A percentile compares a stretch with the other conserved stretches of the same genome.
phyloP scores from a whole-genome alignment of 2,113 vertebrate species.

The Natator depressus region DNA sequence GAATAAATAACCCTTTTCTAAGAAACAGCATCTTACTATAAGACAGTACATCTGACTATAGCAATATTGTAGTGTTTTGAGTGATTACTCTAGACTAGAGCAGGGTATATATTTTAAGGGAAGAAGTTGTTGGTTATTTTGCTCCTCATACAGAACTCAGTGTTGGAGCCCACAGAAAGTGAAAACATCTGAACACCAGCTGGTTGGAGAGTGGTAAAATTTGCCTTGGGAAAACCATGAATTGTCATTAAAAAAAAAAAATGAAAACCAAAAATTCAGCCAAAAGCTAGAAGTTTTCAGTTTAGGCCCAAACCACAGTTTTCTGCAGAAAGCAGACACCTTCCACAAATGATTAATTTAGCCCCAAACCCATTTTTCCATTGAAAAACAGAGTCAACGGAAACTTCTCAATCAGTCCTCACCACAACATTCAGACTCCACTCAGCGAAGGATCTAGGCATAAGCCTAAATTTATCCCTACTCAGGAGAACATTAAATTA shows the following conservation, averaged over 20 bases:
- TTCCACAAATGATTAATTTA: not conserved
- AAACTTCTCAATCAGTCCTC: not conserved
- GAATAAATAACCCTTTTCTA: not conserved
- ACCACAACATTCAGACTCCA: no score
- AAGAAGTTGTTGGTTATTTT: not conserved
- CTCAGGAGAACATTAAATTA: not conserved
- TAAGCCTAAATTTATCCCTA: not conserved
- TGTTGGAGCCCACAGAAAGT: not conserved
- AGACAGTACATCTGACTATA: not conserved
- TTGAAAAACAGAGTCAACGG: fast-evolving
- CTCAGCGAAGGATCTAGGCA: no score
- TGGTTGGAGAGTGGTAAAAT: not conserved
- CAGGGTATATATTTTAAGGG: not conserved
- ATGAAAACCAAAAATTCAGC: not conserved
- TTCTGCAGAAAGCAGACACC: not conserved
- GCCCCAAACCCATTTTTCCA: not conserved
- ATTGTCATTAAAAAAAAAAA: not conserved
- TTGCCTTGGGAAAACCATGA: not conserved
- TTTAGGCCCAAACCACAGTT: not conserved
- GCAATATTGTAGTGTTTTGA: not conserved
- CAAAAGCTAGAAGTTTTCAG: not conserved
- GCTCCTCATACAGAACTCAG: not conserved
- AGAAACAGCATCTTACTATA: not conserved
- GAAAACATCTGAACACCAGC: not conserved
- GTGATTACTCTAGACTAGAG: not conserved